phyloP scores from a whole-genome alignment of 2,888 invertebrate species.

The Lissocephala sabroskyi region DNA sequence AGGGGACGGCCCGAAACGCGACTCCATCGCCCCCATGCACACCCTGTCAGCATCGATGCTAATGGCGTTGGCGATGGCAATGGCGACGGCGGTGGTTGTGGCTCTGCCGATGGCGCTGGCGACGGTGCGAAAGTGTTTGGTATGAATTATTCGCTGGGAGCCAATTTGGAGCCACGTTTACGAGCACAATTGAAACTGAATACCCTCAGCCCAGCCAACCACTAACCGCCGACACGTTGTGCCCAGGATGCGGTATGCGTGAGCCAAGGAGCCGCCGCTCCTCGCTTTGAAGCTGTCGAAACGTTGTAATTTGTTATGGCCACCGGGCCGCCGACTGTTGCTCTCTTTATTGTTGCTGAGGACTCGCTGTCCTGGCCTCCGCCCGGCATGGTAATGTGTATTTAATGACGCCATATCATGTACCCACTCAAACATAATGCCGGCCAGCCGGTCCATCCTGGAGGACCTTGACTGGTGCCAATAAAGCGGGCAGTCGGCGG shows the following conservation, averaged over 20 bases:
- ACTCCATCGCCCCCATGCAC: background rate
- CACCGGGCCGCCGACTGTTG: slow-evolving; percentile 30
- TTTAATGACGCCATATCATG: slow-evolving; percentile 65
- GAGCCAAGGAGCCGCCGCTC: too few relatives aligned
- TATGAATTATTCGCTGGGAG: slow-evolving; percentile 61
- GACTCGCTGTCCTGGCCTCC: background rate
- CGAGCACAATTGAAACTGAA: slow-evolving; percentile 61
- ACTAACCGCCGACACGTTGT: slow-evolving; percentile 1
- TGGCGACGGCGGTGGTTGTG: slow-evolving; percentile 32
- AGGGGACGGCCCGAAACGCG: slow-evolving; percentile 34
- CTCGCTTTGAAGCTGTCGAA: slow-evolving; percentile 31
- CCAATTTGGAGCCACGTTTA: slow-evolving; percentile 64
- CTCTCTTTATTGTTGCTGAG: slow-evolving; percentile 32
- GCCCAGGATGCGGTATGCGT: too few relatives aligned
- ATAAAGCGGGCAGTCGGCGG: slow-evolving; percentile 36
- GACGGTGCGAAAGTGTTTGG: slow-evolving; percentile 62
- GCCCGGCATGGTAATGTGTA: slow-evolving; percentile 48
- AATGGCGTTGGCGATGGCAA: slow-evolving; percentile 41
- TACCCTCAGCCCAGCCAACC: slow-evolving; percentile 20
- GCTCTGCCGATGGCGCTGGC: slow-evolving; percentile 44
- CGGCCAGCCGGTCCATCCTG: slow-evolving; percentile 28
- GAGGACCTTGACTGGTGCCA: slow-evolving; percentile 37
- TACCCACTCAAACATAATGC: slow-evolving; percentile 53
- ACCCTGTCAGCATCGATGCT: slow-evolving; percentile 40
- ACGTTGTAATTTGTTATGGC: slow-evolving; percentile 59